Percentiles rank a stretch among this genome's conserved stretches.
Evolutionary conservation across 2,113 vertebrate species (phyloP).

Genomic region (Stictonetta naevosa): DNA sequence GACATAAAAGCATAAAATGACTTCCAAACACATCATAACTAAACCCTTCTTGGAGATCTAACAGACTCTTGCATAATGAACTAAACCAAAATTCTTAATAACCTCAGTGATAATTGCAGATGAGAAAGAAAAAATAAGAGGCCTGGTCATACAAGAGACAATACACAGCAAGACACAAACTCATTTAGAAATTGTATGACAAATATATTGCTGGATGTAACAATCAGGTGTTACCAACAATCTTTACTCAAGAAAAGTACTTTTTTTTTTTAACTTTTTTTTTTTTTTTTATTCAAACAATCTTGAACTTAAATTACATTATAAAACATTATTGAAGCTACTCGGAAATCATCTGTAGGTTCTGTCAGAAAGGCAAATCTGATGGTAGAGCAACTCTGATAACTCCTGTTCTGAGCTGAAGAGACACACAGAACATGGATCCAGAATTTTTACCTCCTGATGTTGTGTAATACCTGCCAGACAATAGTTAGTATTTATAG

Average conservation of each 20-base stretch:
- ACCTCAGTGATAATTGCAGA: neutral
- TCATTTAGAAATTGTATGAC: neutral
- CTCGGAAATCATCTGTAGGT: neutral
- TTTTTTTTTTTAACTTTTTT: neutral
- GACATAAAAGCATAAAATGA: neutral
- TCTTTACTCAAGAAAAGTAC: neutral
- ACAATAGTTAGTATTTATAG: neutral
- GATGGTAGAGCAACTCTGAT: fast-evolving
- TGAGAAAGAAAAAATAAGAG: neutral
- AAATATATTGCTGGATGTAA: neutral
- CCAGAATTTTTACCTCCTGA: neutral
- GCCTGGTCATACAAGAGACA: neutral
- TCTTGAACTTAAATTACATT: neutral
- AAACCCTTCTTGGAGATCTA: neutral
- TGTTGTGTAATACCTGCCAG: neutral
- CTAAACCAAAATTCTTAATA: neutral
- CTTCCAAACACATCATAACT: neutral
- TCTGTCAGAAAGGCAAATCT: neutral
- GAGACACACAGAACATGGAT: neutral
- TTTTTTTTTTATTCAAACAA: neutral
- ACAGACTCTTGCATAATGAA: neutral
- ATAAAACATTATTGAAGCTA: neutral
- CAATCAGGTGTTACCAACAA: neutral
- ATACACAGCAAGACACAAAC: neutral
- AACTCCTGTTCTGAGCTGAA: neutral